A percentile compares a stretch with the other conserved stretches of the same genome.
These are phyloP conservation scores for Chaetogeoica ovagalla DNA, from an alignment of 2,888 invertebrate genomes.

Conservation along the genomic window DNA sequence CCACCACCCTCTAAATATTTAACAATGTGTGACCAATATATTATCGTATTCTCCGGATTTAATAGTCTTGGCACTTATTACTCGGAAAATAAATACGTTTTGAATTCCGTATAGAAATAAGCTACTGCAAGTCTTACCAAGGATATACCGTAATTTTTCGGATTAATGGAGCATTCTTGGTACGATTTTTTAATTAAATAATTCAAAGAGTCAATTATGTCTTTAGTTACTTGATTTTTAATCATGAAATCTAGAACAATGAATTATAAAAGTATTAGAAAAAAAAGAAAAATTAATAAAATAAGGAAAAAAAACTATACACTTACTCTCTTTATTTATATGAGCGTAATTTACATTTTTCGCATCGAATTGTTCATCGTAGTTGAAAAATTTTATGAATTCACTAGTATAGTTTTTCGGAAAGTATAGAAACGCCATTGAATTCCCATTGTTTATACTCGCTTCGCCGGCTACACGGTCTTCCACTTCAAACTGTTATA, in stretches of 20 bases:
- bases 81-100: too few relatives aligned
- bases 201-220: background rate
- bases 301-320: background rate
- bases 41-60: too few relatives aligned
- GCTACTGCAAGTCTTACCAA: conserved; percentile 3
- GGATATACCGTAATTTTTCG: background rate
- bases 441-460: background rate
- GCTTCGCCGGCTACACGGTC: conserved; percentile 1
- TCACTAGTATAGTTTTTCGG: conserved; percentile 26
- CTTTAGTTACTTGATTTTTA: conserved; percentile 18
- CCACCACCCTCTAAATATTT: too few relatives aligned
- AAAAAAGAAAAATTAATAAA: background rate
- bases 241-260: conserved; percentile 31
- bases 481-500: conserved; percentile 18
- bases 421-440: conserved; percentile 38
- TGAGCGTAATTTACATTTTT: conserved; percentile 1
- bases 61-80: too few relatives aligned
- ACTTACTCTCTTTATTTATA: conserved; percentile 33
- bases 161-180: conserved; percentile 2
- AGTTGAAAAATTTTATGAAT: background rate
- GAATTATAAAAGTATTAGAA: background rate
- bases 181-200: background rate
- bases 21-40: too few relatives aligned
- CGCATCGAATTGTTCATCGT: conserved; percentile 7
- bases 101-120: too few relatives aligned